A percentile compares a stretch with the other conserved stretches of the same genome.
phyloP scores from a whole-genome alignment of 1,140 invertebrate genomes.

The Pomacea maculata region DNA sequence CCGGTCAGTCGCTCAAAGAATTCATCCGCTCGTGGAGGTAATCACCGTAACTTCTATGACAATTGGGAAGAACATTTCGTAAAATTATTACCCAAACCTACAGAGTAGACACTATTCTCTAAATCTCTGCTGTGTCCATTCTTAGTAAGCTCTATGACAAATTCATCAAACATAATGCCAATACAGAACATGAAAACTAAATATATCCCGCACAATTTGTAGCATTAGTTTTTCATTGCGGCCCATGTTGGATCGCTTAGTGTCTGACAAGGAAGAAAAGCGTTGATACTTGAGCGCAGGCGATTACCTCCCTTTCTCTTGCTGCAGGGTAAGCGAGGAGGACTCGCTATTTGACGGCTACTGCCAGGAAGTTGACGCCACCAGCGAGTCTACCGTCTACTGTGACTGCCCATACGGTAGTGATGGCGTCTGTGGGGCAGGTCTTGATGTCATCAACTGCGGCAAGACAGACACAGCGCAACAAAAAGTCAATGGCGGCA shows the following conservation, averaged over 20 bases:
- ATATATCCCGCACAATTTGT: too few relatives aligned
- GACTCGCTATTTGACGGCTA: slow-evolving; percentile 40
- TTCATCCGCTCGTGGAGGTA: slow-evolving; percentile 46
- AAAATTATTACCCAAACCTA: too few relatives aligned
- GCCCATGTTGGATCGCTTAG: too few relatives aligned
- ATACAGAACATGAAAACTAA: too few relatives aligned
- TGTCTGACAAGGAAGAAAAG: too few relatives aligned
- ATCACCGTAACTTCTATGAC: neutral
- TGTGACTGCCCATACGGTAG: slow-evolving; percentile 40
- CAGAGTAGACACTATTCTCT: too few relatives aligned
- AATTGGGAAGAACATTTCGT: too few relatives aligned
- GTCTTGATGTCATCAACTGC: slow-evolving; percentile 38
- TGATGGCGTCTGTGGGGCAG: slow-evolving; percentile 25
- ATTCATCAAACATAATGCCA: too few relatives aligned
- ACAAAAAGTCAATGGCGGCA: neutral
- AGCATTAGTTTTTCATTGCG: too few relatives aligned
- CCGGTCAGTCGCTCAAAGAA: slow-evolving; percentile 24
- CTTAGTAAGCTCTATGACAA: too few relatives aligned
- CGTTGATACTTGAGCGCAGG: neutral
- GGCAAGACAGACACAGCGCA: slow-evolving; percentile 18
- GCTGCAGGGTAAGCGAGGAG: slow-evolving; percentile 30
- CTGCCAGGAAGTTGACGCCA: slow-evolving; percentile 23
- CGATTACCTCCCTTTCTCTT: neutral
- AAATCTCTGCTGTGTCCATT: too few relatives aligned
- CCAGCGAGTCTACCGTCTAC: slow-evolving; percentile 15